Base-by-base conservation (phyloP, 2,888 invertebrate genomes). In the Emmelina monodactyla region DNA sequence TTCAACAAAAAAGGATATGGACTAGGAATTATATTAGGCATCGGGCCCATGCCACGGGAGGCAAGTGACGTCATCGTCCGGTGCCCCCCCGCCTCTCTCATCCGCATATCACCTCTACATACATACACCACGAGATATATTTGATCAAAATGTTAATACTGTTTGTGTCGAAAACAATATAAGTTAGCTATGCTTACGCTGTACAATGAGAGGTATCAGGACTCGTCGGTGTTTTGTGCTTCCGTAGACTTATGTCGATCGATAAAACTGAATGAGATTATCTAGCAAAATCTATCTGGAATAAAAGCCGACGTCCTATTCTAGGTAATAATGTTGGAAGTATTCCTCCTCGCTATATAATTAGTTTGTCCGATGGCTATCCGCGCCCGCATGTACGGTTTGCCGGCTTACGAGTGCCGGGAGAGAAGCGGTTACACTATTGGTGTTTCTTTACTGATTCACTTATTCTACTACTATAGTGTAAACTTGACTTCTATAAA, bases 11-110 rank as follows among this genome's bases (percentile, higher is more conserved):
- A 78, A 78, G 76, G 78, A 79, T 78, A 79, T 79, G 78, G 78
- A 79, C 78, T 79, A 79, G 79, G 79, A 79, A 76, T 79, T 75
- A 75, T 71, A 73, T 72, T 71, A 76, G 78, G 78, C 79, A 66
- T 71, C 56, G 68, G 71, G 69, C 70, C 25, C 25, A 11, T 3
- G 25, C 25, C 25, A 11, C n/a, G 6, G 9, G 25, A 11, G 25
- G 4, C n/a, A 7, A 9, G 25, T 10, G n/a, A 6, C 28, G 19
- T 19, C 4, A 28, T 5, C 19, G 19, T 5, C 36, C 31, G 31
- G 25, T 5, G 16, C 15, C 13, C 14, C 19, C 16, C 16, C n/a
- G 14, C 54, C 50, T 47, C 68, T 64, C 67, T 65, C 64, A 62
- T 64, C 67, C 67, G 68, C 73, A 63, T 67, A 67, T 67, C 73